Evolutionary conservation across 2,797 vertebrate genomes (phyloP), one percentile per base, ranked within the genome.

Genomic region (Ambastaia sidthimunki): DNA sequence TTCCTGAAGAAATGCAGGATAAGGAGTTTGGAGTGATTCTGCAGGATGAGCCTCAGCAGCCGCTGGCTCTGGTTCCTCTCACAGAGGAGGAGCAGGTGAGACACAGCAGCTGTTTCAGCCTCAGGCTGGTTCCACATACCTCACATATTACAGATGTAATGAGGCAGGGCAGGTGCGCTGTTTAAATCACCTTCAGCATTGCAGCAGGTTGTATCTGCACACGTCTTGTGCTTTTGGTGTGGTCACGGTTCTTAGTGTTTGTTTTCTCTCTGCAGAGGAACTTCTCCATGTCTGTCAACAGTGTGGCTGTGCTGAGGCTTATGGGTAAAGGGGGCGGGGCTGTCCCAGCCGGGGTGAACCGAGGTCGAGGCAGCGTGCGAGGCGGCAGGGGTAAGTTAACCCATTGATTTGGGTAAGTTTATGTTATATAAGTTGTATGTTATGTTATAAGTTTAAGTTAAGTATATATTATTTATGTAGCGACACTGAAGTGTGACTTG

Each of bases 251-350:
- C 6, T 21, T 47, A 5, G 3, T 59, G 7, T 16, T n/a, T 34
- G 19, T 78, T 25, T 21, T 52, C 31, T 71, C 28, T 81, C 81
- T 85, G 55, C 94, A 97, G 96, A 95, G 96, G 89, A 98, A 97
- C 91, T 98, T 97, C 93, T 97, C 96, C 89, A 95, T 97, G 94
- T 97, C 96, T 70, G 96, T 98, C 91, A 98, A 98, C 91, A 98
- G 96, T 76, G 95, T 96, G 89, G 96, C 96, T 2, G 96, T 98
- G 90, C 93, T 97, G 87, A 94, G 96, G 91, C 94, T 98, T 85
- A 97, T 96, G 96, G 96, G 96, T 81, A 96, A 96, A 88, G 96
- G 96, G 73, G 90, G 92, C 3, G 94, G 92, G 15, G 88, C 94
- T 0, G 82, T 94, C 52, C 92, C 94, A 0, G 90, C 93, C 0